phyloP scores from a whole-genome alignment of 2,113 vertebrate species.

The Lepisosteus oculatus region DNA sequence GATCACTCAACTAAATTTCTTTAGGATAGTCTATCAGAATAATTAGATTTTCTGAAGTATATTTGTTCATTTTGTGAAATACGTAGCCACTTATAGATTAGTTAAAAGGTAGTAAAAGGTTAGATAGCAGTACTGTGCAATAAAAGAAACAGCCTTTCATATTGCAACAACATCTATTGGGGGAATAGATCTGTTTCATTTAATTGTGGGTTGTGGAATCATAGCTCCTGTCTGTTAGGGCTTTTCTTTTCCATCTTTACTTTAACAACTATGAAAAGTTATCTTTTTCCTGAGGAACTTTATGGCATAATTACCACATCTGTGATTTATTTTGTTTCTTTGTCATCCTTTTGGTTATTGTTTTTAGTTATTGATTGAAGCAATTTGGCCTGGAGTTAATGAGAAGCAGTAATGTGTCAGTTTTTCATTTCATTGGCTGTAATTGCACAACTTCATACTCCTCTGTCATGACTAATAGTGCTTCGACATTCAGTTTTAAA shows the following conservation, averaged over 20 bases:
- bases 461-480: slow-evolving; percentile 53
- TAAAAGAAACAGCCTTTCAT: too few species aligned
- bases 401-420: slow-evolving; percentile 48
- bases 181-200: too few species aligned
- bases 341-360: slow-evolving; percentile 40
- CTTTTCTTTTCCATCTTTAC: slow-evolving; percentile 16
- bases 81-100: too few species aligned
- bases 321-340: slow-evolving; percentile 47
- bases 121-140: too few species aligned
- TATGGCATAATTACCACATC: slow-evolving; percentile 53
- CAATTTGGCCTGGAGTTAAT: slow-evolving; percentile 40
- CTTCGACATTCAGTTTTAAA: slow-evolving; percentile 43
- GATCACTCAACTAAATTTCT: too few species aligned
- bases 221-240: slow-evolving; percentile 30
- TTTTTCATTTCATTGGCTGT: slow-evolving; percentile 58
- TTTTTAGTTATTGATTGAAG: slow-evolving; percentile 58
- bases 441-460: slow-evolving; percentile 55
- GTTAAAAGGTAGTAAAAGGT: too few species aligned
- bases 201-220: too few species aligned
- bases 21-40: too few species aligned
- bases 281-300: slow-evolving; percentile 36
- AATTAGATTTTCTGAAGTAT: too few species aligned
- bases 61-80: too few species aligned
- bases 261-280: slow-evolving; percentile 33
- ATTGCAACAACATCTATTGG: too few species aligned